Conservation (phyloP, 2,888 invertebrate species). For the Lasioglossum pauxillum region DNA sequence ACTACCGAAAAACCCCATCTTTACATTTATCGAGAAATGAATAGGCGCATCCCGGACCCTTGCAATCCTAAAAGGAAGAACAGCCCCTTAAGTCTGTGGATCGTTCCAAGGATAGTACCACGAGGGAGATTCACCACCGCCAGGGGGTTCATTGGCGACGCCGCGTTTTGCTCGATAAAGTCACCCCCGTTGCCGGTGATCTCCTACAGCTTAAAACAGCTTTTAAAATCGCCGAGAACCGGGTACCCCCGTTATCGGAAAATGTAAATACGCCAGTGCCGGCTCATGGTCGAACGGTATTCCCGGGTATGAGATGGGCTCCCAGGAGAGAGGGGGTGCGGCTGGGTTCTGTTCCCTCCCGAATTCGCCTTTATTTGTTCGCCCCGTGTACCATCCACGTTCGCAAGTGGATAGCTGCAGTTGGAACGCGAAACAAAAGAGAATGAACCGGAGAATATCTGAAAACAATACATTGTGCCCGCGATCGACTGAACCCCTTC, state of each 20-base stretch:
- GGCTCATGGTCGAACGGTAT: not conserved
- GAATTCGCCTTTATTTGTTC: slow-evolving; percentile 53
- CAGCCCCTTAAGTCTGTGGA: too few relatives aligned
- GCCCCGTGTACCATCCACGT: slow-evolving; percentile 44
- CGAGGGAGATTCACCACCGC: not conserved
- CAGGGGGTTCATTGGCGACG: slow-evolving; percentile 42
- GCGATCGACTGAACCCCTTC: slow-evolving; percentile 53
- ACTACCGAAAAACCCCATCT: too few relatives aligned
- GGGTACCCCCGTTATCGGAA: slow-evolving; percentile 51
- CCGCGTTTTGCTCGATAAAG: slow-evolving; percentile 50
- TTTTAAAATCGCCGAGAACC: slow-evolving; percentile 56
- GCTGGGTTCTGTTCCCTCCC: slow-evolving; percentile 15
- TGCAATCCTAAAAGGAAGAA: too few relatives aligned
- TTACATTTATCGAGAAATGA: too few relatives aligned
- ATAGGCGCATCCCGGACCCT: too few relatives aligned
- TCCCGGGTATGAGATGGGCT: not conserved
- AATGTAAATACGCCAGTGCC: slow-evolving; percentile 52
- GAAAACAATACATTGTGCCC: slow-evolving; percentile 79
- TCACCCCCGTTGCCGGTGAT: slow-evolving; percentile 46
- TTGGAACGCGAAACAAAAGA: slow-evolving; percentile 72
- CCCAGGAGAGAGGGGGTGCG: not conserved
- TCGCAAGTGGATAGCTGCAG: slow-evolving; percentile 56
- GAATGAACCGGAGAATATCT: slow-evolving; percentile 76
- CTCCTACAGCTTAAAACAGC: slow-evolving; percentile 57
- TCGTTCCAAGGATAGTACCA: slow-evolving; percentile 7